Percentiles rank a stretch among this genome's conserved stretches.
Evolutionary conservation across 1,140 invertebrate species (phyloP).

Genomic region (Onthophagus taurus): DNA sequence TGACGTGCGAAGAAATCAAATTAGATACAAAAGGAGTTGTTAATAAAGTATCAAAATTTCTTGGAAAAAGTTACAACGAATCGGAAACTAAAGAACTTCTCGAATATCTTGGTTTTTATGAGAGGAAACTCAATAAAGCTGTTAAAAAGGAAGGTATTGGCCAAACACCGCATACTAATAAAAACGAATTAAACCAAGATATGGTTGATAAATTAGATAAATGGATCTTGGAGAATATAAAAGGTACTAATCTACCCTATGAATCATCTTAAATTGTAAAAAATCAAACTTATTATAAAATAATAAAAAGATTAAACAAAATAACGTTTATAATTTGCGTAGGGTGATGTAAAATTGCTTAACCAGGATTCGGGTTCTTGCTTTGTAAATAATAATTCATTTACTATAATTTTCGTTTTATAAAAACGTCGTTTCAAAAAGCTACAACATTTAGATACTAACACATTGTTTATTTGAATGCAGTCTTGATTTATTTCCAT

Average conservation of each 20-base stretch:
- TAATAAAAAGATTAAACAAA: no score
- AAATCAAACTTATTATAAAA: no score
- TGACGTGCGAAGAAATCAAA: constrained; percentile 61
- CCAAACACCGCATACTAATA: not conserved
- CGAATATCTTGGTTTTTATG: constrained; percentile 53
- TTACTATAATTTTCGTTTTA: no score
- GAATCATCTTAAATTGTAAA: no score
- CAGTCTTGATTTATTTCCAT: no score
- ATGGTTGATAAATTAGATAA: not conserved
- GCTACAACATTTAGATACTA: no score
- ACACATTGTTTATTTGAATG: no score
- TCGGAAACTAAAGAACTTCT: constrained; percentile 43
- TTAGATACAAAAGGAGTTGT: constrained; percentile 51
- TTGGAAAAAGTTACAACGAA: constrained; percentile 42
- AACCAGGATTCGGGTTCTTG: no score
- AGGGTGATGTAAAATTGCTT: no score
- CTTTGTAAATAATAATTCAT: no score
- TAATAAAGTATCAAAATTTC: constrained; percentile 46
- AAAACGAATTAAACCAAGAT: not conserved
- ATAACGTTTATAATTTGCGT: no score
- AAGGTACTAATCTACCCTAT: constrained; percentile 47
- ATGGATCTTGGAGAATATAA: constrained; percentile 39
- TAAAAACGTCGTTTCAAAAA: no score
- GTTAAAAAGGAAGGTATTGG: constrained; percentile 53
- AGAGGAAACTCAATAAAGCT: constrained; percentile 58